A percentile compares a stretch with the other conserved stretches of the same genome.
Conservation (phyloP, 2,888 invertebrate species). For the Fabriciana adippe region DNA sequence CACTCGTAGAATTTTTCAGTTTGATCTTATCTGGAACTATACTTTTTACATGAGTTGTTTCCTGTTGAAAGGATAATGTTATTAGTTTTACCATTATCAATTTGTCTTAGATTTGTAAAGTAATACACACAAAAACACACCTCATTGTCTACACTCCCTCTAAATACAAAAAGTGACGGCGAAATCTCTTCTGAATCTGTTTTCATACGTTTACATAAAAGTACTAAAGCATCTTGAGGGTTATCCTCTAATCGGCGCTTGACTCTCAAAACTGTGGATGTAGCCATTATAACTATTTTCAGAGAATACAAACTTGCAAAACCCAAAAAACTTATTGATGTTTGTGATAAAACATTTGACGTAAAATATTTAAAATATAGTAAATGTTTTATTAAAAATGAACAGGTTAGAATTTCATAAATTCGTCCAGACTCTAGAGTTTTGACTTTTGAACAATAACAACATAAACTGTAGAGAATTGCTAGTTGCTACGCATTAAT, state of each 20-base stretch:
- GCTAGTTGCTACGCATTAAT: too few relatives aligned
- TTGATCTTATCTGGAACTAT: slow-evolving; percentile 62
- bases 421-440: too few relatives aligned
- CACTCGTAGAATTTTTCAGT: slow-evolving; percentile 56
- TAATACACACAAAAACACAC: slow-evolving; percentile 56
- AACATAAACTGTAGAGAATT: too few relatives aligned
- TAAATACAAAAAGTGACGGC: slow-evolving; percentile 86
- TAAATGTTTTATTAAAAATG: too few relatives aligned
- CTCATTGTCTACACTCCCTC: slow-evolving; percentile 86
- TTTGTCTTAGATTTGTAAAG: too few relatives aligned
- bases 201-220: slow-evolving; percentile 87
- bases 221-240: slow-evolving; percentile 86
- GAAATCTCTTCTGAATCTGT: slow-evolving; percentile 75
- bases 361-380: too few relatives aligned
- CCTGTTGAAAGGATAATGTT: slow-evolving; percentile 51
- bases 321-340: too few relatives aligned
- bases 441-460: too few relatives aligned
- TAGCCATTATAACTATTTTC: slow-evolving; percentile 45
- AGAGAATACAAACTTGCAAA: too few relatives aligned
- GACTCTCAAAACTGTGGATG: slow-evolving; percentile 86
- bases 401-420: too few relatives aligned
- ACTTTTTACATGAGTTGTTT: slow-evolving; percentile 58
- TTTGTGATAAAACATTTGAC: too few relatives aligned
- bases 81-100: too few relatives aligned
- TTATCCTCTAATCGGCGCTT: slow-evolving; percentile 88